phyloP scores from a whole-genome alignment of 2,888 invertebrate species.

The Sarcophaga carnaria region DNA sequence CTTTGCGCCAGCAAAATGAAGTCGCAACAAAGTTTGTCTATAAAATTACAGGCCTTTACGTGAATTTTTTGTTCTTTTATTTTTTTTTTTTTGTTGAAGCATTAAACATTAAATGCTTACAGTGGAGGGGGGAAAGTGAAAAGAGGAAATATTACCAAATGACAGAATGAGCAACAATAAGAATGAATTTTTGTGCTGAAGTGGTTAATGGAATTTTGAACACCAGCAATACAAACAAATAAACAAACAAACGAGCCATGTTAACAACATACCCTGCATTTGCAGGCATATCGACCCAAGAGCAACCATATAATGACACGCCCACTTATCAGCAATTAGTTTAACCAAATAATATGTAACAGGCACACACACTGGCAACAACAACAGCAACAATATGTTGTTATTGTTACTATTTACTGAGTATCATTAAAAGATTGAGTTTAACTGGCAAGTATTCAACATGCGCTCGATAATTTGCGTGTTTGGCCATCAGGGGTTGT shows the following conservation, averaged over 20 bases:
- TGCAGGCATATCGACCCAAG: constrained; percentile 36
- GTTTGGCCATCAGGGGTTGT: constrained; percentile 60
- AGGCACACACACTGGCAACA: neutral
- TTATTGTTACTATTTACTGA: constrained; percentile 54
- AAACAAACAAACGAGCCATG: constrained; percentile 50
- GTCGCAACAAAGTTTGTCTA: constrained; percentile 51
- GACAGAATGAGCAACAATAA: constrained; percentile 42
- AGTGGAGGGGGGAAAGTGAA: no score
- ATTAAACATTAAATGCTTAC: no score
- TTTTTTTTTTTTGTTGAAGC: neutral
- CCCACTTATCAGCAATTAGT: constrained; percentile 72
- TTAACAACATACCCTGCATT: constrained; percentile 10
- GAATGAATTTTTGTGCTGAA: constrained; percentile 5
- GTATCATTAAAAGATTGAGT: constrained; percentile 53
- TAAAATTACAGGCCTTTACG: constrained; percentile 50
- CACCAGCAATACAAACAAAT: constrained; percentile 40
- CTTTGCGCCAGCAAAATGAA: constrained; percentile 44
- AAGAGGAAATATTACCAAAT: constrained; percentile 42
- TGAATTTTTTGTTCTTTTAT: neutral
- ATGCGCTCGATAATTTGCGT: constrained; percentile 37
- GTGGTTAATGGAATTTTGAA: constrained; percentile 65
- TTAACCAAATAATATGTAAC: constrained; percentile 37
- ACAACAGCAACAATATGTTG: constrained; percentile 24
- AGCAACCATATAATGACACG: constrained; percentile 68
- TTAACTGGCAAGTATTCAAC: neutral